These are phyloP conservation scores for Salminus brasiliensis DNA, from an alignment of 2,113 vertebrate genomes.

Conservation along the genomic window DNA sequence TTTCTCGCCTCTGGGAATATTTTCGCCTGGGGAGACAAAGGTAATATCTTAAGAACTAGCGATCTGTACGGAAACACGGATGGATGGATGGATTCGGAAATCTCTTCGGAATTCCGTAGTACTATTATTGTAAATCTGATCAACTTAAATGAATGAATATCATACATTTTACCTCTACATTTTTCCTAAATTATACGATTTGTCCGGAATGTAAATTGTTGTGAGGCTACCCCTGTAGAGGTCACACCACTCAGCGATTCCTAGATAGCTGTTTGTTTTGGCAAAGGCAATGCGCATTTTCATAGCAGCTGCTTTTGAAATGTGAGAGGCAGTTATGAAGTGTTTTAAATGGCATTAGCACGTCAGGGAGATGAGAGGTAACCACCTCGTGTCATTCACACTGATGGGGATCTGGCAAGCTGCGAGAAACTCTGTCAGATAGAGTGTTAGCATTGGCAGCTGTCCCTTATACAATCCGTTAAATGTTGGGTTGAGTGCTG, in stretches of 20 bases:
- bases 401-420: neutral
- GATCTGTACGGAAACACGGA: neutral
- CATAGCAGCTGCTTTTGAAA: neutral
- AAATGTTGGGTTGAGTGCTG: neutral
- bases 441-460: neutral
- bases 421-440: neutral
- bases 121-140: neutral
- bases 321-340: slow-evolving; percentile 39
- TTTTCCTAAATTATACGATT: neutral
- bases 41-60: neutral
- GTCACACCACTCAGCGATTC: neutral
- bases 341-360: slow-evolving; percentile 20
- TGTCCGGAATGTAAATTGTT: neutral
- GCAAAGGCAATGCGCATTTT: slow-evolving; percentile 49
- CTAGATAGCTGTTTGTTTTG: slow-evolving; percentile 71
- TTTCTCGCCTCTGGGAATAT: slow-evolving; percentile 83
- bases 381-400: neutral
- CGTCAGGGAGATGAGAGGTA: slow-evolving; percentile 23
- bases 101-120: neutral
- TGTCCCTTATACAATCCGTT: neutral
- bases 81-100: neutral
- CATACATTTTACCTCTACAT: neutral
- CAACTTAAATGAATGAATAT: too few species aligned
- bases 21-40: slow-evolving; percentile 73
- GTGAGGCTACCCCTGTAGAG: neutral